Evolutionary conservation across 2,797 vertebrate genomes (phyloP), one percentile per base, ranked within the genome.

Genomic region (Miichthys miiuy): DNA sequence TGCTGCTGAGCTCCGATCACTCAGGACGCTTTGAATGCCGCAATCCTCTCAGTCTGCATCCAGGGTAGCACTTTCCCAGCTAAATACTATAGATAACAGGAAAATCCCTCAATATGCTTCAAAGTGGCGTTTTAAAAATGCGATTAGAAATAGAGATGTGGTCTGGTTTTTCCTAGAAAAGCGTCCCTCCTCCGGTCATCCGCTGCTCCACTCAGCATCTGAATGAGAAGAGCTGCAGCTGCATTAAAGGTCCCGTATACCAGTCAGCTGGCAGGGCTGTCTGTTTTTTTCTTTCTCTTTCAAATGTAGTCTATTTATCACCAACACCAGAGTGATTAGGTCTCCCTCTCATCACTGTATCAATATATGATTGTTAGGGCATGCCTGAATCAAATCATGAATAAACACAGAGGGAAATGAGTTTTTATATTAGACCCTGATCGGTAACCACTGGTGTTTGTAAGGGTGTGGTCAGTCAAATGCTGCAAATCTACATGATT

Each of bases 171-270:
- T 71, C 74, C 62, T 69, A 9, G 47, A 79, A 44, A 71, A 20
- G 50, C 67, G 77, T 86, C 77, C 75, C 80, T 85, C 88, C 80
- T 89, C 83, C 77, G 72, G 65, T 34, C 75, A 12, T 77, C 85
- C 80, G 74, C 89, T 66, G 88, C 82, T 88, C 87, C 88, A 48
- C 91, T 88, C 90, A 90, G 87, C 88, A 88, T 89, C 82, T 87
- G 89, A 92, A 91, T 89, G 89, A 38, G 34, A 90, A 81, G 70
- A 90, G 87, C 87, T 87, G 91, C 88, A 91, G 89, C 87, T 90
- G 90, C 89, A 87, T 87, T 91, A 87, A 86, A 90, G 87, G 71
- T 91, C 86, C 85, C 69, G 60, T 80, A 44, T 63, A 79, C 68
- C 72, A 84, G 83, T 89, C 87, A 90, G 87, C 85, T 81, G 87